A percentile compares a stretch with the other conserved stretches of the same genome.
Conservation (phyloP, 2,113 vertebrate genomes). For the Thunnus maccoyii region DNA sequence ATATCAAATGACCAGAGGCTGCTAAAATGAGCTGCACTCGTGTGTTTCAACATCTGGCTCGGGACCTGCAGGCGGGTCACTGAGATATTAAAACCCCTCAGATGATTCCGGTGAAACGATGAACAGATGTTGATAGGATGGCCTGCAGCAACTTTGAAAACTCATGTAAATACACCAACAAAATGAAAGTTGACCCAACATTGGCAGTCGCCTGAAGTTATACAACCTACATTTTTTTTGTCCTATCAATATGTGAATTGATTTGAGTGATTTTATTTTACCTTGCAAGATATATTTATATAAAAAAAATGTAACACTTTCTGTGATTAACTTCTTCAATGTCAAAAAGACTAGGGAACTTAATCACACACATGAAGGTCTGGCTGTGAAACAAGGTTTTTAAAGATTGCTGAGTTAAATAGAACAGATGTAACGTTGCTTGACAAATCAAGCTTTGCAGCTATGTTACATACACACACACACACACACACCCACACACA, state of each 20-base stretch:
- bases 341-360: too few relatives aligned
- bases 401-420: not conserved
- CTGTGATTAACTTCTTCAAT: too few relatives aligned
- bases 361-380: too few relatives aligned
- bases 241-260: not conserved
- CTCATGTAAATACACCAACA: not conserved
- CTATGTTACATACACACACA: not conserved
- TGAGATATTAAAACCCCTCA: slow-evolving; percentile 34
- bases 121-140: slow-evolving; percentile 39
- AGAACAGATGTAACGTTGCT: not conserved
- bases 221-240: not conserved
- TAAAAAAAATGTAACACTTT: too few relatives aligned
- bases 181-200: not conserved
- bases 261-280: too few relatives aligned
- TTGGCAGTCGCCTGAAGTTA: not conserved
- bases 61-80: slow-evolving; percentile 38
- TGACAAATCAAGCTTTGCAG: not conserved
- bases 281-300: too few relatives aligned
- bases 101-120: slow-evolving; percentile 24
- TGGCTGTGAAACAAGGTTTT: not conserved
- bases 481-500: not conserved
- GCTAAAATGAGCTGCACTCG: slow-evolving; percentile 30
- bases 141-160: slow-evolving; percentile 14
- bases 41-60: slow-evolving; percentile 55
- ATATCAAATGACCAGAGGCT: slow-evolving; percentile 52